Evolutionary conservation across 2,113 vertebrate genomes (phyloP).

Genomic region (Rhipidura dahli): DNA sequence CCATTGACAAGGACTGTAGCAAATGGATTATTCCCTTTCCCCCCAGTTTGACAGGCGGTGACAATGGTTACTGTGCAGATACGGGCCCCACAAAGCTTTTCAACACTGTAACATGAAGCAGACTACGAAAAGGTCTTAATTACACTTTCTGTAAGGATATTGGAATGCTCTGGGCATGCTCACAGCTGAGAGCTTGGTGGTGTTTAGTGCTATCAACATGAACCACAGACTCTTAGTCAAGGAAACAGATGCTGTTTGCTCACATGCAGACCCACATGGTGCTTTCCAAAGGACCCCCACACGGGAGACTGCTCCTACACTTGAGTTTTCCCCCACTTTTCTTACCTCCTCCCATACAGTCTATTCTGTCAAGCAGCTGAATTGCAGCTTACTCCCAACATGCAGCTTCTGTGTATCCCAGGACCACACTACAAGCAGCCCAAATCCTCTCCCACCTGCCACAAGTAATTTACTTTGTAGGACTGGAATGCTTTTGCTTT

Average conservation of each 20-base stretch:
- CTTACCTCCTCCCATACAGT: neutral
- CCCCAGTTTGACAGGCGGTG: slow-evolving; percentile 27
- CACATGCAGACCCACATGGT: neutral
- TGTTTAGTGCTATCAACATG: neutral
- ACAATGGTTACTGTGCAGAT: slow-evolving; percentile 27
- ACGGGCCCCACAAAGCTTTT: slow-evolving; percentile 38
- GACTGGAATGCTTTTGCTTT: neutral
- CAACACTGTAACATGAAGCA: slow-evolving; percentile 30
- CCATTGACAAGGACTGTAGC: neutral
- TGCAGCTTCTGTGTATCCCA: neutral
- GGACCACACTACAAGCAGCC: neutral
- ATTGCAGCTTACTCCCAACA: neutral
- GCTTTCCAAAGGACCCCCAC: neutral
- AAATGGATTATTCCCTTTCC: slow-evolving; percentile 38
- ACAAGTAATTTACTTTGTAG: neutral
- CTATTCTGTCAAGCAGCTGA: neutral
- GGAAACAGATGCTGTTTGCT: neutral
- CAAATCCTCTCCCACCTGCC: neutral
- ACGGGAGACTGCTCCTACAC: neutral
- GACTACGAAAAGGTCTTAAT: slow-evolving; percentile 32
- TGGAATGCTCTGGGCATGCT: neutral
- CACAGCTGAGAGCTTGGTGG: neutral
- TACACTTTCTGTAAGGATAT: neutral
- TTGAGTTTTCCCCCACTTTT: neutral
- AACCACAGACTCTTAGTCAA: neutral